Evolutionary conservation across 2,888 invertebrate species (phyloP).

Genomic region (Nineta flava): DNA sequence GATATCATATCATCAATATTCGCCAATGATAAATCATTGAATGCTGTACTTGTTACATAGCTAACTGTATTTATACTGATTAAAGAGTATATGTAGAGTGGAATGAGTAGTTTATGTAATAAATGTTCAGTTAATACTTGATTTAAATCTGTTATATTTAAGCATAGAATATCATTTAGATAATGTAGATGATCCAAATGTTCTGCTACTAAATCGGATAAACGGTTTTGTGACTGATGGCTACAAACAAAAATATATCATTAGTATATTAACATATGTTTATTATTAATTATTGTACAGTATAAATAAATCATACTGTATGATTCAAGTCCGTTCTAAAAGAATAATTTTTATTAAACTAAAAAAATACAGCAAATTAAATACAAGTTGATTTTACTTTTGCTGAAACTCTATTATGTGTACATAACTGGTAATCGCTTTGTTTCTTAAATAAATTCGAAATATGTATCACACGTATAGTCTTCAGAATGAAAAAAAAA

Average conservation of each 20-base stretch:
- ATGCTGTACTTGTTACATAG: conserved; percentile 33
- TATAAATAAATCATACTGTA: too few relatives aligned
- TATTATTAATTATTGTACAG: too few relatives aligned
- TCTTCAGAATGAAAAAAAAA: neutral
- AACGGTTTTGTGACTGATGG: conserved; percentile 76
- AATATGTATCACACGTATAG: too few relatives aligned
- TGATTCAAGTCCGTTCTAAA: too few relatives aligned
- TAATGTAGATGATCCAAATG: conserved; percentile 96
- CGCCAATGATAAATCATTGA: conserved; percentile 37
- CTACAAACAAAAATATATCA: conserved; percentile 33
- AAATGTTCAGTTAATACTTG: conserved; percentile 88
- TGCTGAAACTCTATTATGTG: too few relatives aligned
- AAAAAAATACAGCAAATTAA: too few relatives aligned
- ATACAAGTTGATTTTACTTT: too few relatives aligned
- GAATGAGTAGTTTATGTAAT: conserved; percentile 80
- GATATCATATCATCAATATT: conserved; percentile 34
- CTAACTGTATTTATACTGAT: conserved; percentile 28
- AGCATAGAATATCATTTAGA: conserved; percentile 85
- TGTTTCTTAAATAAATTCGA: too few relatives aligned
- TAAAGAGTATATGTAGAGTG: conserved; percentile 84
- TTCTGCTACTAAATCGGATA: conserved; percentile 90
- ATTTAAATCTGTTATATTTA: conserved; percentile 84
- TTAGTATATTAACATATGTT: too few relatives aligned
- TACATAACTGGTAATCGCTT: too few relatives aligned
- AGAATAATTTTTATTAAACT: too few relatives aligned